Evolutionary conservation across 2,113 vertebrate species (phyloP).

Genomic region (Scortum barcoo): DNA sequence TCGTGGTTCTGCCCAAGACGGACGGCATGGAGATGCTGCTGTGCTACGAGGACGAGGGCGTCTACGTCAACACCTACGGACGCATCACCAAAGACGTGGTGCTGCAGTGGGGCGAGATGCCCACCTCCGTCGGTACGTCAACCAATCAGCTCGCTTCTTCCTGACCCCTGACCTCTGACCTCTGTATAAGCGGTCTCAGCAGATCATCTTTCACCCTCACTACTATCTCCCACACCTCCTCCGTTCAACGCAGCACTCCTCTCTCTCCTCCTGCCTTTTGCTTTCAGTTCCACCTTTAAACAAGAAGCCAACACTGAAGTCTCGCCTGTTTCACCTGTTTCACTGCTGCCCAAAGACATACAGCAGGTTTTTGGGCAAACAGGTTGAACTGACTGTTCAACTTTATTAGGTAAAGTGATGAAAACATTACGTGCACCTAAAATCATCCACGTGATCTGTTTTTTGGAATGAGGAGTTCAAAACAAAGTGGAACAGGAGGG

Average conservation of each 20-base stretch:
- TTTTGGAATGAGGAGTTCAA: not conserved
- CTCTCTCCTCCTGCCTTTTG: constrained; percentile 43
- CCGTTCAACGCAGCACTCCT: constrained; percentile 38
- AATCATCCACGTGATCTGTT: constrained; percentile 1
- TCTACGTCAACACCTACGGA: constrained; percentile 99
- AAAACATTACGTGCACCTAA: not conserved
- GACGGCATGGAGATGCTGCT: constrained; percentile 99
- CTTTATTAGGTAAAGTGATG: constrained; percentile 23
- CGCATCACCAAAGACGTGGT: constrained; percentile 99
- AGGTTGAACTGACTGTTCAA: not conserved
- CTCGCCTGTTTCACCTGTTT: constrained; percentile 42
- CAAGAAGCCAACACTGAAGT: constrained; percentile 17
- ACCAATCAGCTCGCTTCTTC: constrained; percentile 66
- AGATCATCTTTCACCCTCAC: constrained; percentile 58
- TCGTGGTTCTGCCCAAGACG: constrained; percentile 99
- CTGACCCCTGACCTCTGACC: constrained; percentile 63
- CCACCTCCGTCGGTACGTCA: constrained; percentile 98
- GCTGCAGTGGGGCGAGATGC: constrained; percentile 99
- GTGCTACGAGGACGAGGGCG: constrained; percentile 99
- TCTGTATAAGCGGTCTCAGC: constrained; percentile 43
- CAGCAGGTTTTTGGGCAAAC: constrained; percentile 35
- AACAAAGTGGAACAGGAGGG: not conserved
- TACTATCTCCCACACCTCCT: constrained; percentile 31
- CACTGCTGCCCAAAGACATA: constrained; percentile 36
- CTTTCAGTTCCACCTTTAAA: constrained; percentile 34